phyloP scores from a whole-genome alignment of 2,888 invertebrate genomes.

The Agrilus cyanescens region DNA sequence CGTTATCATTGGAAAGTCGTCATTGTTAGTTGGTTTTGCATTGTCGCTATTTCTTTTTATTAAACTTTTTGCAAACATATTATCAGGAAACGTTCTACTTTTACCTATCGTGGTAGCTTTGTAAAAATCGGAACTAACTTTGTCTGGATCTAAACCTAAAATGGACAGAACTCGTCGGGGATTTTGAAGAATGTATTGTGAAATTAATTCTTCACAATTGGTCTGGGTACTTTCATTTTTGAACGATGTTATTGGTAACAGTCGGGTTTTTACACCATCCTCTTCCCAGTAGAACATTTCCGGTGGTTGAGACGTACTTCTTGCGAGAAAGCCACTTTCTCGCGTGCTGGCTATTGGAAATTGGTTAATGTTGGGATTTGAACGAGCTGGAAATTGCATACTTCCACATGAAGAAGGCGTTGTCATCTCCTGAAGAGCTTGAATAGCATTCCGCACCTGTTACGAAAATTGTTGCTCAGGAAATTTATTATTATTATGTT shows the following conservation, averaged over 20 bases:
- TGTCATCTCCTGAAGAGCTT: slow-evolving; percentile 72
- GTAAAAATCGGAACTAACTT: slow-evolving; percentile 23
- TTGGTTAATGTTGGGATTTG: slow-evolving; percentile 58
- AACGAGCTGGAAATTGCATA: slow-evolving; percentile 57
- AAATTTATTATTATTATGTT: too few species aligned
- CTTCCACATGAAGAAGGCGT: slow-evolving; percentile 41
- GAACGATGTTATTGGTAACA: slow-evolving; percentile 18
- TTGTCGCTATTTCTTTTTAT: slow-evolving; percentile 10
- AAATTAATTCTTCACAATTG: slow-evolving; percentile 47
- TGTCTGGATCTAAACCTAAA: slow-evolving; percentile 55
- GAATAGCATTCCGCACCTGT: slow-evolving; percentile 71
- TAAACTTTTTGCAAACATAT: slow-evolving; percentile 13
- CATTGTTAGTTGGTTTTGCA: slow-evolving; percentile 9
- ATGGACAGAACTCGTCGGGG: slow-evolving; percentile 61
- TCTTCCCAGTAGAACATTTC: slow-evolving; percentile 72
- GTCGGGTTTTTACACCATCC: slow-evolving; percentile 8
- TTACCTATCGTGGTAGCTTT: slow-evolving; percentile 22
- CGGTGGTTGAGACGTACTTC: slow-evolving; percentile 75
- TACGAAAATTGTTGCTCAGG: slow-evolving; percentile 1
- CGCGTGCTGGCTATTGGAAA: slow-evolving; percentile 26
- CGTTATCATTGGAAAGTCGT: slow-evolving; percentile 10
- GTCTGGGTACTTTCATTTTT: slow-evolving; percentile 46
- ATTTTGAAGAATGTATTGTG: slow-evolving; percentile 57
- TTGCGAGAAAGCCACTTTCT: slow-evolving; percentile 46
- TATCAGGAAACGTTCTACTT: slow-evolving; percentile 25